phyloP scores from a whole-genome alignment of 2,113 vertebrate species.

The Saguinus imperator region DNA sequence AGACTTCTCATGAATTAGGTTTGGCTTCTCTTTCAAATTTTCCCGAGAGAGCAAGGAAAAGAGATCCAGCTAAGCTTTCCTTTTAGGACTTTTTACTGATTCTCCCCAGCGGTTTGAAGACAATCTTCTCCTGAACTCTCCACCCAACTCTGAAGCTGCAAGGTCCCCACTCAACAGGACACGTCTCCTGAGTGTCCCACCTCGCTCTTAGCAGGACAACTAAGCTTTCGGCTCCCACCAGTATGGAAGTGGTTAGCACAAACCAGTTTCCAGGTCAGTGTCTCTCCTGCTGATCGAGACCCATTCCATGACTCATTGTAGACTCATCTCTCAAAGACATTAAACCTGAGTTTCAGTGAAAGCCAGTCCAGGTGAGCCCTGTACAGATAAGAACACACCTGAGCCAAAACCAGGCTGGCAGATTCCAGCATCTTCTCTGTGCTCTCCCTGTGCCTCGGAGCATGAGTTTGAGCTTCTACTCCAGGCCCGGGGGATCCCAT shows the following conservation, averaged over 20 bases:
- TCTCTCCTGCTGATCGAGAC: not conserved
- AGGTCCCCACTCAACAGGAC: fast-evolving
- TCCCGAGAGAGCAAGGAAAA: not conserved
- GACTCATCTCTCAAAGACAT: not conserved
- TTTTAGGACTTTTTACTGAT: not conserved
- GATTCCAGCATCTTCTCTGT: not conserved
- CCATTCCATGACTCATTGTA: too few species aligned
- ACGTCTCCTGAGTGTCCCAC: not conserved
- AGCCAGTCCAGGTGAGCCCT: not conserved
- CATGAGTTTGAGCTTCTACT: not conserved
- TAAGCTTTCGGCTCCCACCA: not conserved
- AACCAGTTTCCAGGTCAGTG: not conserved
- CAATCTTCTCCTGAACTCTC: not conserved
- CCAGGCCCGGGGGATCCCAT: not conserved
- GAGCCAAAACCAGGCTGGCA: not conserved
- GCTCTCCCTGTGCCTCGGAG: not conserved
- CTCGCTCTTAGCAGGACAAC: fast-evolving
- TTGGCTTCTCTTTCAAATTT: not conserved
- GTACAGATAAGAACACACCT: not conserved
- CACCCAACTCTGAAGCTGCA: not conserved
- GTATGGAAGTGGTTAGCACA: not conserved
- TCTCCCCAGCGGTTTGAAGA: not conserved
- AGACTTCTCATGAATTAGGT: not conserved
- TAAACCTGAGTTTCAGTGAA: not conserved
- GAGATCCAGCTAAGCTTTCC: not conserved